Conservation (phyloP, 1,140 invertebrate species). For the Pseudomyrmex gracilis region DNA sequence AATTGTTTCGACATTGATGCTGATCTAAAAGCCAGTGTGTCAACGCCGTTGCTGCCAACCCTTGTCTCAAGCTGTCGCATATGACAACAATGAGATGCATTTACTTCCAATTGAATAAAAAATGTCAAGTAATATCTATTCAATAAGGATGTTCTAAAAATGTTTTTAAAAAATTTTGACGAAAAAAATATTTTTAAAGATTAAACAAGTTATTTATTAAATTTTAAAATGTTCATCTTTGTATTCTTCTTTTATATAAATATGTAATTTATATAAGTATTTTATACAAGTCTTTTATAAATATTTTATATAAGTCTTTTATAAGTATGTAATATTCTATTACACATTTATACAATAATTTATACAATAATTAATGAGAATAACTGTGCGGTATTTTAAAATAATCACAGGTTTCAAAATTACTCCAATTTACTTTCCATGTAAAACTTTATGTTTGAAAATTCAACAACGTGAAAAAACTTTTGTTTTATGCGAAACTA, state of each 20-base stretch:
- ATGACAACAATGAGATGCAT: constrained; percentile 15
- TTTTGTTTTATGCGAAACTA: constrained; percentile 19
- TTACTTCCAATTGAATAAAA: constrained; percentile 26
- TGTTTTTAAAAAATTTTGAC: no score
- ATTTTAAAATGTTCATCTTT: background rate
- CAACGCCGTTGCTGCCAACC: constrained; percentile 19
- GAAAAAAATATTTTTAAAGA: background rate
- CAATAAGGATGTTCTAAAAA: background rate
- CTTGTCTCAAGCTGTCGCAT: constrained; percentile 3
- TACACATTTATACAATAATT: no score
- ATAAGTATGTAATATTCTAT: no score
- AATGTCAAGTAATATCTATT: background rate
- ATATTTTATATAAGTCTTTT: no score
- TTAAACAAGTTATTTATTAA: background rate
- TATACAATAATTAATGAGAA: no score
- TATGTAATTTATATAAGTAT: no score
- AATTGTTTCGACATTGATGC: constrained; percentile 53
- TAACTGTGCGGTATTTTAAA: no score
- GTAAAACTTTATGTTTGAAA: background rate
- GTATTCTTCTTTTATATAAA: background rate
- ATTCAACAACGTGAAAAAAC: background rate
- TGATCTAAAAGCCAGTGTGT: constrained; percentile 38
- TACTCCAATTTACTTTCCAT: background rate
- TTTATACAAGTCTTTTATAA: no score
- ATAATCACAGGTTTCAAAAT: no score